Evolutionary conservation across 2,113 vertebrate species (phyloP), one percentile per base, ranked within the genome.

Genomic region (Ceyx cyanopectus): DNA sequence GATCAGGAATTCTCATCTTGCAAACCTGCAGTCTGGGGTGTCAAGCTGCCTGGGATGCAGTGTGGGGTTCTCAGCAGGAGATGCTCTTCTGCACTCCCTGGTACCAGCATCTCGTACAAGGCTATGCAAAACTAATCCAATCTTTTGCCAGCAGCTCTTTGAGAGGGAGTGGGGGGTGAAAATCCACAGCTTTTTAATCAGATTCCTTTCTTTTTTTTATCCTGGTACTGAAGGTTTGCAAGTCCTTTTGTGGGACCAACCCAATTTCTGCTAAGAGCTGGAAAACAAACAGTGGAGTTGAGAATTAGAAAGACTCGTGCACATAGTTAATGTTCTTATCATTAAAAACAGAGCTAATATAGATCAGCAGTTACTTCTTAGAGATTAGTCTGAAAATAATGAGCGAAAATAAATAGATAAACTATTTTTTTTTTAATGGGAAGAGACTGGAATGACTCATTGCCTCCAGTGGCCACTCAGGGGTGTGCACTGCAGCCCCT

Each of bases 1-100:
- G 93, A 95, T 89, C 85, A 85, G 76, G 91, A 95, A 97, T 97
- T 92, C 95, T 74, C 79, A 95, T 94, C 92, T 95, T 91, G 81
- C 93, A 97, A 91, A 92, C 83, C 72, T 82, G 85, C 78, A 91
- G 89, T 93, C 60, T 63, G 56, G 87, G 94, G 26, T 75, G 78
- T 97, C 96, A 97, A 95, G 83, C 76, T 95, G 96, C 83, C 95
- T 89, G 83, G 91, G 94, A 85, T 53, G 74, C 54, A 96, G 91
- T 95, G 95, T 94, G 96, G 92, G 90, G 92, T 96, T 96, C 89
- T 77, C 51, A 84, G 87, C 77, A 66, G 57, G 82, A 96, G 95
- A 92, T 90, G 20, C 86, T 93, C 40, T 75, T 91, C 80, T 63
- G 27, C 14, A 89, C 81, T 94, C 95, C 87, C 85, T 85, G 88